phyloP scores from a whole-genome alignment of 37 sponge, comb jelly and placozoan genomes.

The Haliclona indistincta region DNA sequence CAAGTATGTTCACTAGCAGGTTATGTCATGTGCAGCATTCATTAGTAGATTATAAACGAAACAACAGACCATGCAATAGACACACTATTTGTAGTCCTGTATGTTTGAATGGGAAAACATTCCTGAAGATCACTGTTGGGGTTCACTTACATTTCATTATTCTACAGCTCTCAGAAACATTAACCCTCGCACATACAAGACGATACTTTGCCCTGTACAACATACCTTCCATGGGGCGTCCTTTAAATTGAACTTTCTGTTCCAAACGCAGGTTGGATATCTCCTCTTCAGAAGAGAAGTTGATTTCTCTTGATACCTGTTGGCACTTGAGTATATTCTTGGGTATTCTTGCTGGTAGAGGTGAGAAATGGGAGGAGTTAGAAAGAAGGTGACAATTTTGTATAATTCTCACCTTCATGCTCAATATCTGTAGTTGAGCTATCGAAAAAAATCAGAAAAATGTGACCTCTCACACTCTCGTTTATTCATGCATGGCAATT shows the following conservation, averaged over 20 bases:
- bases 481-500: too few relatives aligned
- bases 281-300: constrained; percentile 86
- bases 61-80: too few relatives aligned
- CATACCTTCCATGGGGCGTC: constrained; percentile 84
- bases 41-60: too few relatives aligned
- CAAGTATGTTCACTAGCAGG: too few relatives aligned
- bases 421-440: constrained; percentile 34
- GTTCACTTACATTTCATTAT: too few relatives aligned
- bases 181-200: too few relatives aligned
- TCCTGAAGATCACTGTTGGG: too few relatives aligned
- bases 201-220: too few relatives aligned
- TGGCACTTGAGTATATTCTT: constrained; percentile 92
- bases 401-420: constrained; percentile 31
- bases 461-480: background rate
- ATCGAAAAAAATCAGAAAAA: background rate
- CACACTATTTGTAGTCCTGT: too few relatives aligned
- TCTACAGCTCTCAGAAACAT: too few relatives aligned
- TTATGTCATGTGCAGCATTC: too few relatives aligned
- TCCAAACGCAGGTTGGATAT: constrained; percentile 79
- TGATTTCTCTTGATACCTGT: constrained; percentile 88
- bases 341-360: constrained; percentile 81
- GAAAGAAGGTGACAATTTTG: background rate
- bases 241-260: constrained; percentile 92
- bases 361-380: background rate
- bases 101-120: too few relatives aligned